Evolutionary conservation across 2,888 invertebrate genomes (phyloP).

Genomic region (Lepidonotus clava): DNA sequence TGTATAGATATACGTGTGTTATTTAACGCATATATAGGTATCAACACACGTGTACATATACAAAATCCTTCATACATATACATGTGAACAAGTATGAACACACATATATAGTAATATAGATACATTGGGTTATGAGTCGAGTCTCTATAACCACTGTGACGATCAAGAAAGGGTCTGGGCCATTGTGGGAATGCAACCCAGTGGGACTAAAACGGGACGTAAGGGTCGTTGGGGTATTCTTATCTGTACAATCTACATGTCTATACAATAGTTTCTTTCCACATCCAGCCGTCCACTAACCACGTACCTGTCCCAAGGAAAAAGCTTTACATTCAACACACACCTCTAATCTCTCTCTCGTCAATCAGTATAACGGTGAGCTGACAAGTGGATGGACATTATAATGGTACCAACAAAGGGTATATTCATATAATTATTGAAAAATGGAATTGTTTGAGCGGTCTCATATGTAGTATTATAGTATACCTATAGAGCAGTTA

Average conservation of each 20-base stretch:
- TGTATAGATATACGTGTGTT: no score
- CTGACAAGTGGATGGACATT: conserved; percentile 19
- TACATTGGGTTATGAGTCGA: background rate
- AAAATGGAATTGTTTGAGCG: conserved; percentile 47
- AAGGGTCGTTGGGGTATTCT: background rate
- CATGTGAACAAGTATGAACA: background rate
- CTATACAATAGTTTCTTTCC: conserved; percentile 22
- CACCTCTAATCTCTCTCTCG: conserved; percentile 16
- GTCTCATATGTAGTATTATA: conserved; percentile 22
- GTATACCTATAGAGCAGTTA: conserved; percentile 2
- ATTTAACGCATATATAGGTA: no score
- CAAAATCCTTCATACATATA: background rate
- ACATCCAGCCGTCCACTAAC: background rate
- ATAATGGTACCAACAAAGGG: background rate
- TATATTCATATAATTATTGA: conserved; percentile 35
- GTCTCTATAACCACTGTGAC: background rate
- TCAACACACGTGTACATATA: background rate
- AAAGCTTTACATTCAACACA: background rate
- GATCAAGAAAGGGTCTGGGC: background rate
- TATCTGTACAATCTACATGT: conserved; percentile 29
- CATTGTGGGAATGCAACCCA: background rate
- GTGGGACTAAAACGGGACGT: conserved; percentile 10
- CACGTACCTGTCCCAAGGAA: background rate
- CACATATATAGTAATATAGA: conserved; percentile 29
- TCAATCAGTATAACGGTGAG: background rate